Evolutionary conservation across 2,888 invertebrate genomes (phyloP).

Genomic region (Bruchidius siliquastri): DNA sequence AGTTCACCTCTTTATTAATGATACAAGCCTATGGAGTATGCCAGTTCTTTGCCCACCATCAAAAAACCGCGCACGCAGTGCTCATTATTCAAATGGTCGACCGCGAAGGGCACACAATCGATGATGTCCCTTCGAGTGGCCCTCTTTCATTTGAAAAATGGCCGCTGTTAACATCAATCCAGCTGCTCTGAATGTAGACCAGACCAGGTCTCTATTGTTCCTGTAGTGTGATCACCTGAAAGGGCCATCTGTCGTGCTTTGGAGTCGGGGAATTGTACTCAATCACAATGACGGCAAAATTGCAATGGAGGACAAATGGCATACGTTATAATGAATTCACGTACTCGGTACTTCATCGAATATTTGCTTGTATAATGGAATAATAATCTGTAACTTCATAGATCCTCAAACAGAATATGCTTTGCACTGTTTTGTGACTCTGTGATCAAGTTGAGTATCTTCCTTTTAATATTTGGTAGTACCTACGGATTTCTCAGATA

Average conservation of each 20-base stretch:
- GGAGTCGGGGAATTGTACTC: not conserved
- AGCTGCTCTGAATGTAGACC: not conserved
- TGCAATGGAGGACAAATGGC: not conserved
- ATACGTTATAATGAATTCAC: no score
- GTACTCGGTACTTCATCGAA: no score
- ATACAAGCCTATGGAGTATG: no score
- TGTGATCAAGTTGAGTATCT: no score
- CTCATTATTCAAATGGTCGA: not conserved
- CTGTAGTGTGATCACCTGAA: not conserved
- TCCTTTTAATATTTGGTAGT: no score
- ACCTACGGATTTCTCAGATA: no score
- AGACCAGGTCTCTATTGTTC: not conserved
- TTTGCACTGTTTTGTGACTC: no score
- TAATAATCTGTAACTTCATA: no score
- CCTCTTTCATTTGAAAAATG: not conserved
- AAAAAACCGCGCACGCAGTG: not conserved
- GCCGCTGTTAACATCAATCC: not conserved
- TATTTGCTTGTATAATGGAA: no score
- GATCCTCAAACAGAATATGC: no score
- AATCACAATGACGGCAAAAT: not conserved
- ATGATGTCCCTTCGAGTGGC: not conserved
- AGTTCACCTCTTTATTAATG: no score
- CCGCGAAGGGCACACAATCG: not conserved
- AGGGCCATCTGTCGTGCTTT: not conserved
- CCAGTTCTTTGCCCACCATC: not conserved